Conservation (phyloP, 2,888 invertebrate genomes). For the Isoperla grammatica region DNA sequence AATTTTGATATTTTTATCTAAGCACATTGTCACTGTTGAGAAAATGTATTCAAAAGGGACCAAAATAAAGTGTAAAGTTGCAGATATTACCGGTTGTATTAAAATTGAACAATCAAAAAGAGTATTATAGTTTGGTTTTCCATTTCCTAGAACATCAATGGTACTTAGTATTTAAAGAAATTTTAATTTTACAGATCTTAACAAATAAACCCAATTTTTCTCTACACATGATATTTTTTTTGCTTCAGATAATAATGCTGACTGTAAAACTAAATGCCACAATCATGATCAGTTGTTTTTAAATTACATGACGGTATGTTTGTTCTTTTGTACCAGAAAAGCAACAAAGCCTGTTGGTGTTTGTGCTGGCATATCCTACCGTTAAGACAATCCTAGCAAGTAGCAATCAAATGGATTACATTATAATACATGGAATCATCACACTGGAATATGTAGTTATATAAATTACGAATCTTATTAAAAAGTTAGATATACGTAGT, state of each 20-base stretch:
- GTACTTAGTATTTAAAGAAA: too few relatives aligned
- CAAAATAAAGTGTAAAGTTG: too few relatives aligned
- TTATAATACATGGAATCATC: conserved; percentile 34
- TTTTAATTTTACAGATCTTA: too few relatives aligned
- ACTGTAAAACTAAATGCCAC: background rate
- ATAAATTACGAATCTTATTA: conserved; percentile 35
- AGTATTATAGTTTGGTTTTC: too few relatives aligned
- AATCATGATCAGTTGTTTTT: background rate
- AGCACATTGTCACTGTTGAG: background rate
- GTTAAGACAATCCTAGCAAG: conserved; percentile 29
- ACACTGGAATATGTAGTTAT: conserved; percentile 36
- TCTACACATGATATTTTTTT: background rate
- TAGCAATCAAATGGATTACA: conserved; percentile 28
- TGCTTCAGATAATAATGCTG: background rate
- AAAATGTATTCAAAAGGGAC: too few relatives aligned
- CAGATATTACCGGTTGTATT: too few relatives aligned
- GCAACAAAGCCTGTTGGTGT: conserved; percentile 20
- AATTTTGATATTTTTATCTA: conserved; percentile 3
- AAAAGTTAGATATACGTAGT: conserved; percentile 35
- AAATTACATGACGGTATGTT: too few relatives aligned
- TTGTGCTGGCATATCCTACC: conserved; percentile 27
- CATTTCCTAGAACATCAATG: too few relatives aligned
- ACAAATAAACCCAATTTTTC: background rate
- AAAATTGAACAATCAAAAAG: too few relatives aligned
- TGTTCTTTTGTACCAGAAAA: too few relatives aligned